Conservation (phyloP, 92 coral and sea anemone species). For the Palythoa caribaeorum region DNA sequence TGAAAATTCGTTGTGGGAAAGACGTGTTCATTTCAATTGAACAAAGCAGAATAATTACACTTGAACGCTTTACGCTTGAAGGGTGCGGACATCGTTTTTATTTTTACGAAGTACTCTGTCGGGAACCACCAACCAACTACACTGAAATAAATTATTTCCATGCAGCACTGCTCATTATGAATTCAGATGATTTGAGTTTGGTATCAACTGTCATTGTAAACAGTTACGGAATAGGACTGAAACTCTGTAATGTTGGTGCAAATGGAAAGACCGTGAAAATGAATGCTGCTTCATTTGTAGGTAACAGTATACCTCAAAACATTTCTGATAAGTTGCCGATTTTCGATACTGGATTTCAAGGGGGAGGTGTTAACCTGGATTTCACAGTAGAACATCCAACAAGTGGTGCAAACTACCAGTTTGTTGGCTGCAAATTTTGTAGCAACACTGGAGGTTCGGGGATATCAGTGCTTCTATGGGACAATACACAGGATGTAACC, state of each 20-base stretch:
- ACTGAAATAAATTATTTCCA: slow-evolving; percentile 46
- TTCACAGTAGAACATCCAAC: slow-evolving; percentile 66
- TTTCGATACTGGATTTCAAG: slow-evolving; percentile 58
- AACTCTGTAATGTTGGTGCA: slow-evolving; percentile 76
- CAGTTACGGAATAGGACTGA: slow-evolving; percentile 81
- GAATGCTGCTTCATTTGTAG: slow-evolving; percentile 53
- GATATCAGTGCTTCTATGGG: slow-evolving; percentile 64
- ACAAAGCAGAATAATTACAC: slow-evolving; percentile 61
- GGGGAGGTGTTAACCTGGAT: slow-evolving; percentile 83
- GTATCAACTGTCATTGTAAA: slow-evolving; percentile 52
- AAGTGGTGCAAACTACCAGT: slow-evolving; percentile 56
- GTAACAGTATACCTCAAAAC: slow-evolving; percentile 51
- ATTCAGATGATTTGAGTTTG: slow-evolving; percentile 66
- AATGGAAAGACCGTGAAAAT: slow-evolving; percentile 66
- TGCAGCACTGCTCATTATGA: slow-evolving; percentile 70
- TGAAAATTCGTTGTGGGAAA: slow-evolving; percentile 63
- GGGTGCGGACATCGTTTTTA: slow-evolving; percentile 69
- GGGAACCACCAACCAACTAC: background rate
- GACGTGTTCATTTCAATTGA: slow-evolving; percentile 74
- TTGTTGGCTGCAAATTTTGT: slow-evolving; percentile 76
- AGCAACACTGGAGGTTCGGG: slow-evolving; percentile 92
- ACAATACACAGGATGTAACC: slow-evolving; percentile 50
- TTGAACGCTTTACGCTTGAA: slow-evolving; percentile 55
- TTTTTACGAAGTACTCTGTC: background rate
- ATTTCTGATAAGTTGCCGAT: background rate